Conservation (phyloP, 2,888 invertebrate species). For the Cordilura impudica region DNA sequence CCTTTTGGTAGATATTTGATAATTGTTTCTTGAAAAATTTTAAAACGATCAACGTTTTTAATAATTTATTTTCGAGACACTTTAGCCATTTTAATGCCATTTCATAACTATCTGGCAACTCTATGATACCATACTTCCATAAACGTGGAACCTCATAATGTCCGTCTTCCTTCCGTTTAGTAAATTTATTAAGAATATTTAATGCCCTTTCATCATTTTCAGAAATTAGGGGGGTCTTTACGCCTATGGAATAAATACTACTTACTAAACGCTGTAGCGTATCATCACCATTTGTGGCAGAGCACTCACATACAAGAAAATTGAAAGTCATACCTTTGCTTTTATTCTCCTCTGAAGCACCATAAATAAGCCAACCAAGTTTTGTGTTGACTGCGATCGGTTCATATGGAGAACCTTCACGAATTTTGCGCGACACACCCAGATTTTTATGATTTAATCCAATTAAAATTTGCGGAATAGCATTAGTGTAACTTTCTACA, state of each 20-base stretch:
- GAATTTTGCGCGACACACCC: no score
- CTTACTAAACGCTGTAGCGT: no score
- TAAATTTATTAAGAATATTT: background rate
- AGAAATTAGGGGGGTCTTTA: background rate
- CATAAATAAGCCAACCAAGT: no score
- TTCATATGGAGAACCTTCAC: no score
- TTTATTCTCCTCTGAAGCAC: no score
- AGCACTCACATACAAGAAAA: no score
- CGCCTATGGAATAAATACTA: constrained; percentile 5
- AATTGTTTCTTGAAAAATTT: background rate
- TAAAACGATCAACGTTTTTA: background rate
- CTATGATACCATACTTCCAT: background rate
- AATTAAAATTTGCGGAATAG: no score
- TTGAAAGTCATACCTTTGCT: no score
- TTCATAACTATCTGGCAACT: constrained; percentile 25
- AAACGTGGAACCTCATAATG: constrained; percentile 15
- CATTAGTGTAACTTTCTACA: no score
- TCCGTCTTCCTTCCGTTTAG: background rate
- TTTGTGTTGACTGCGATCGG: no score
- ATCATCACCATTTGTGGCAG: no score
- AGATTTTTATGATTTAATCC: no score
- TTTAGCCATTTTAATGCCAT: constrained; percentile 20
- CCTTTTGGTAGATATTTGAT: background rate
- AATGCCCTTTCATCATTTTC: constrained; percentile 4
- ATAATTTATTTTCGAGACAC: constrained; percentile 5